These are phyloP conservation scores for Tangara arthus DNA, from an alignment of 2,797 vertebrate species.

Conservation along the genomic window DNA sequence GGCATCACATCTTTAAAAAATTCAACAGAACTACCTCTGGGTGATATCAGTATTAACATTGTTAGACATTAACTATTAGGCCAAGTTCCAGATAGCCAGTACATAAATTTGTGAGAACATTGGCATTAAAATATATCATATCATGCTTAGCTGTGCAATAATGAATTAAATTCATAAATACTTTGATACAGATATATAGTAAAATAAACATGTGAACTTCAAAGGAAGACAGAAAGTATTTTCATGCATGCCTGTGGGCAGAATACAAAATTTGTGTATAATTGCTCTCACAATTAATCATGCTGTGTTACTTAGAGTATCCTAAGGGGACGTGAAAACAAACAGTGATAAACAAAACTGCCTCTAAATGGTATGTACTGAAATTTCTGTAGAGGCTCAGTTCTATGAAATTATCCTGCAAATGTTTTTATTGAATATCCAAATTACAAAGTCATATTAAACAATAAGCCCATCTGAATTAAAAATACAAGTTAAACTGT, in stretches of 20 bases:
- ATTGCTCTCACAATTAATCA: background rate
- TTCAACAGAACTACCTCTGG: background rate
- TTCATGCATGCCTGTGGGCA: background rate
- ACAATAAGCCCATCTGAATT: background rate
- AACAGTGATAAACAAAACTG: constrained; percentile 12
- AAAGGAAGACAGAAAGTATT: background rate
- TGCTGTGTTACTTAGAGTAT: background rate
- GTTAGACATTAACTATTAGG: background rate
- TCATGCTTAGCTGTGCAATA: background rate
- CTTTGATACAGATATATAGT: background rate
- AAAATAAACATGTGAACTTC: background rate
- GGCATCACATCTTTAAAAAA: background rate
- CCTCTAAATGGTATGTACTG: background rate
- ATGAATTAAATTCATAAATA: background rate
- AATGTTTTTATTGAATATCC: background rate
- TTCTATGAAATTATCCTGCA: background rate
- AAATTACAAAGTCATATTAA: background rate
- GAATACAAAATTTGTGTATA: background rate
- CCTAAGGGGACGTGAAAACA: background rate
- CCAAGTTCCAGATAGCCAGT: background rate
- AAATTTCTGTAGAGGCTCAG: background rate
- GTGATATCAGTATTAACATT: background rate
- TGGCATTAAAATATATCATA: background rate
- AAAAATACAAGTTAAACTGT: background rate
- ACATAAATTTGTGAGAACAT: background rate